Percentiles rank a stretch among this genome's conserved stretches.
Evolutionary conservation across 1,140 invertebrate species (phyloP).

Genomic region (Myzus persicae): DNA sequence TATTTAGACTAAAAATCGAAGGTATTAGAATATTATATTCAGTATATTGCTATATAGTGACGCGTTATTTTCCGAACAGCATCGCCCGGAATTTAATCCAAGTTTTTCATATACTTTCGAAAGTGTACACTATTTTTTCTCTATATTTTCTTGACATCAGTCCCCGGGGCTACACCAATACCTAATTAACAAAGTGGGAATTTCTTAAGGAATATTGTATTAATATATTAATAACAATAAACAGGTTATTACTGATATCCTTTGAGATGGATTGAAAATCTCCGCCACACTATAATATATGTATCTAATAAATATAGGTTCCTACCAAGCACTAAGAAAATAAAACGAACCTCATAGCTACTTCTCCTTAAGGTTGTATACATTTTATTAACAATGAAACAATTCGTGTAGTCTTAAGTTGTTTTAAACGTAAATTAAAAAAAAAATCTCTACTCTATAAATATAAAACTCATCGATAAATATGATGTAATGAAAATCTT

Average conservation of each 20-base stretch:
- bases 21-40: not conserved
- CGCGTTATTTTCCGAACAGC: not conserved
- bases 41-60: not conserved
- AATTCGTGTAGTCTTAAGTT: not conserved
- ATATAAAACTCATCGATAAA: constrained; percentile 36
- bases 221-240: not conserved
- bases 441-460: constrained; percentile 37
- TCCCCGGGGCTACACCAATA: not conserved
- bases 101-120: not conserved
- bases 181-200: constrained; percentile 5
- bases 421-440: constrained; percentile 43
- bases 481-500: constrained; percentile 18
- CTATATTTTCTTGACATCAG: not conserved
- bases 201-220: not conserved
- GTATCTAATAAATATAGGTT: too few relatives aligned
- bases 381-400: not conserved
- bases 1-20: not conserved
- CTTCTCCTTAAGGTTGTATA: not conserved
- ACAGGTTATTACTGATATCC: not conserved
- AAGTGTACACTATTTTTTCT: not conserved
- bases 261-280: not conserved
- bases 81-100: not conserved
- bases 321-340: not conserved
- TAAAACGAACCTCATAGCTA: not conserved
- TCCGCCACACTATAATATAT: not conserved